Evolutionary conservation across 2,113 vertebrate genomes (phyloP).

Genomic region (Garra rufa): DNA sequence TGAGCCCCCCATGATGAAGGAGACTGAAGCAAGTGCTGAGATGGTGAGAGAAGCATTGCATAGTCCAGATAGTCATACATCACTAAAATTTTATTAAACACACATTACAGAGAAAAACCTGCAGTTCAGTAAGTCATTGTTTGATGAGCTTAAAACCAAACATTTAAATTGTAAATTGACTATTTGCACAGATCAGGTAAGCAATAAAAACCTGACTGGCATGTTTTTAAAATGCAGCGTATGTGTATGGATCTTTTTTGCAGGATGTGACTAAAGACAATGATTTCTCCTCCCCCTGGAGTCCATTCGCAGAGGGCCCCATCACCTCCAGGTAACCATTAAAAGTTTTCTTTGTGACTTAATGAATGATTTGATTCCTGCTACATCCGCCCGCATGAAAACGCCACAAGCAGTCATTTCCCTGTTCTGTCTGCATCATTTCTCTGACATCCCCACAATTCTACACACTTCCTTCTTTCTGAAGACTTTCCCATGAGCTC

Average conservation of each 20-base stretch:
- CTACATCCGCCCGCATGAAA: not conserved
- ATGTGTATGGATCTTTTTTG: conserved; percentile 46
- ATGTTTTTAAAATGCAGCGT: not conserved
- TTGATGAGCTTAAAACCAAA: not conserved
- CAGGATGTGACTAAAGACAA: conserved; percentile 87
- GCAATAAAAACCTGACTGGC: not conserved
- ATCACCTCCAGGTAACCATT: conserved; percentile 82
- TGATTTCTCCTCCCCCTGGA: conserved; percentile 90
- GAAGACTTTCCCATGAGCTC: conserved; percentile 10
- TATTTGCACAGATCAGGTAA: not conserved
- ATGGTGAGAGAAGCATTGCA: conserved; percentile 76
- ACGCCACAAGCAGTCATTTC: not conserved
- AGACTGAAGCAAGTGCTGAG: conserved; percentile 94
- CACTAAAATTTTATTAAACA: not conserved
- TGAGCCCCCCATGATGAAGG: conserved; percentile 89
- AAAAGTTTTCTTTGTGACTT: conserved; percentile 51
- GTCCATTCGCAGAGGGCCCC: conserved; percentile 87
- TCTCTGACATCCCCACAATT: not conserved
- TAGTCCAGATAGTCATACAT: not conserved
- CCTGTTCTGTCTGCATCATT: not conserved
- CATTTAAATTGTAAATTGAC: no score
- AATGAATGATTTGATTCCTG: not conserved
- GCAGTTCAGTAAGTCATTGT: not conserved
- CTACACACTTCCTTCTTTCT: conserved; percentile 25
- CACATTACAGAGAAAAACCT: not conserved